Evolutionary conservation across 2,113 vertebrate genomes (phyloP), one percentile per base, ranked within the genome.

Genomic region (Fulica atra): DNA sequence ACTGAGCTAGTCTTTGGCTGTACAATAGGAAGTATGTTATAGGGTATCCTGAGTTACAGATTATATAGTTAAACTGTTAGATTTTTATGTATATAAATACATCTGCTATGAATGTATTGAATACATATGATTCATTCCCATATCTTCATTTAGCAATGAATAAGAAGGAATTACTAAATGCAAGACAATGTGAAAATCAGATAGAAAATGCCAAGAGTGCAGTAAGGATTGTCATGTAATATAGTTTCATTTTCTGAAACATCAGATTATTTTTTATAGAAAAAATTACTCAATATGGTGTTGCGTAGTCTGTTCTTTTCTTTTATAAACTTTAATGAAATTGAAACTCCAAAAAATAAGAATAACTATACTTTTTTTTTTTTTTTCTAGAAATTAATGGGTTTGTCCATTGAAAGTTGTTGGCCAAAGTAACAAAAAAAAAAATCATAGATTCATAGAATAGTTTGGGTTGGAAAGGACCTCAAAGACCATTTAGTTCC

Each of bases 1-100:
- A 95, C 95, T 95, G 94, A 98, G 94, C 70, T 92, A 94, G 66
- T 95, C 92, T 97, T 97, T 96, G 95, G 95, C 97, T 97, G 81
- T 90, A 92, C 66, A 97, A 92, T 88, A 91, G 70, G 92, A 96
- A 95, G 54, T 97, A 82, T 78, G 48, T 86, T 94, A 60, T 96
- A 92, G 35, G 16, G 44, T 94, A 59, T 93, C 68, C 56, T 88
- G 57, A 89, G 80, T 96, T 93, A 68, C 64, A 94, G 73, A 88
- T 78, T 89, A 70, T 92, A 76, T 93, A 56, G 95, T 88, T 89
- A 94, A 96, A 89, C 79, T 95, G 69, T 86, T 91, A 92, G 6
- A 40, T 68, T 33, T 97, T 50, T 65, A 79, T 84, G 26, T 50
- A n/a, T 73, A 88, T 59, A 92, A 86, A 64, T 61, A 86, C 86